Base-by-base conservation (phyloP, 2,113 vertebrate genomes). In the Periophthalmodon schlosseri region DNA sequence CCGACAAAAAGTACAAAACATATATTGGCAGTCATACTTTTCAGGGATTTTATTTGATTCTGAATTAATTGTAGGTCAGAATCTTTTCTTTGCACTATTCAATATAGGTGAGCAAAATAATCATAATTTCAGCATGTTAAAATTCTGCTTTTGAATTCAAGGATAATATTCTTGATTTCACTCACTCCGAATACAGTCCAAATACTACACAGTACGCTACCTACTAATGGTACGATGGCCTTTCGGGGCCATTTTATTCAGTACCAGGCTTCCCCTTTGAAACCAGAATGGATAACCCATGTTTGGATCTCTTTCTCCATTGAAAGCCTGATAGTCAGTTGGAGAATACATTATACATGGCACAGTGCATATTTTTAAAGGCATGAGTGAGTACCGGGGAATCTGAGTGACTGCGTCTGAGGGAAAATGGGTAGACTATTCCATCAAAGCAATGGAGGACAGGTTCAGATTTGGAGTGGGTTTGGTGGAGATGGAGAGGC, bases 371-470 rank as follows among this genome's bases (percentile, higher is more conserved):
- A 28, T 44, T 34, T 61, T 49, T 16, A 18, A 70, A 63, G 33
- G 44, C n/a, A 39, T 65, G 61, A 65, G 61, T 36, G 34, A 65
- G 61, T 65, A 65, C 16, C 33, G 18, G 5, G 16, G 36, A 68
- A 56, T 64, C 20, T 63, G 69, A 70, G 46, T 74, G 79, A 79
- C n/a, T 73, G 70, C 68, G 67, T 23, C 50, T 78, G 75, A 84
- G 72, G 10, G 34, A 65, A 65, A 65, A 39, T 39, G 61, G 33
- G 61, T 14, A 7, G 16, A 65, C 20, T 0, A 36, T 18, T 39
- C 74, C 71, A 77, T 79, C 58, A 73, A 73, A 72, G 47, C 78
- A 49, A 9, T 73, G 52, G 75, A 56, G 47, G 74, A 77, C 46
- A 11, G 65, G 54, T n/a, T 69, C 33, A 69, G 52, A 4, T 58